Percentiles rank a stretch among this genome's conserved stretches.
Evolutionary conservation across 2,113 vertebrate species (phyloP).

Genomic region (Sinocyclocheilus rhinocerous): DNA sequence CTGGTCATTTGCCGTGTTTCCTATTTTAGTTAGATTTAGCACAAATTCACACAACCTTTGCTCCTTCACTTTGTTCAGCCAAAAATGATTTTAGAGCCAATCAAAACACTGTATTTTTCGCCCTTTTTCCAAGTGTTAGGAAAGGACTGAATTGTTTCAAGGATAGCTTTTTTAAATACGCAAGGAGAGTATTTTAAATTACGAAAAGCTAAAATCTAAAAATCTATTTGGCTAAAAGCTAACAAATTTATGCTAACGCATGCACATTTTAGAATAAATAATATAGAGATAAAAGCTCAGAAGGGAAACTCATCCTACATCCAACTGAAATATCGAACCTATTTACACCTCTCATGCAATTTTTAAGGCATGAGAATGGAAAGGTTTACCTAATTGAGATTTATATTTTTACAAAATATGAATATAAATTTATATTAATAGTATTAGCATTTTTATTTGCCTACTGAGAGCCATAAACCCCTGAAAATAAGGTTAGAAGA

Average conservation of each 20-base stretch:
- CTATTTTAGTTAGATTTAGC: neutral
- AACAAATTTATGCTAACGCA: neutral
- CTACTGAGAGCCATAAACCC: neutral
- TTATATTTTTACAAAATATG: neutral
- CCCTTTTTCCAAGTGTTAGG: neutral
- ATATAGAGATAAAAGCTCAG: neutral
- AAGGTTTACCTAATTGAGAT: neutral
- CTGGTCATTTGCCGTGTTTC: neutral
- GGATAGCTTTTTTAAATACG: neutral
- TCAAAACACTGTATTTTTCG: slow-evolving; percentile 8
- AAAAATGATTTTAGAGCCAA: neutral
- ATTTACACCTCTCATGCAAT: neutral
- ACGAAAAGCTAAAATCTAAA: neutral
- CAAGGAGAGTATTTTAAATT: neutral
- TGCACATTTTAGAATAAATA: neutral
- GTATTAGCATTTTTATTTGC: neutral
- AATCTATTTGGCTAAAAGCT: neutral
- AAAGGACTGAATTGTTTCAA: neutral
- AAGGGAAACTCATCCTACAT: neutral
- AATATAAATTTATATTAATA: neutral
- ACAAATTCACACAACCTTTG: slow-evolving; percentile 35
- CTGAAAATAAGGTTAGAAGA: neutral
- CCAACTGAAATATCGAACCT: neutral
- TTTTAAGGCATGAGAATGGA: neutral
- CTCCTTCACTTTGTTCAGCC: neutral